Conservation (phyloP, 2,888 invertebrate species). For the Cyclophora punctaria region DNA sequence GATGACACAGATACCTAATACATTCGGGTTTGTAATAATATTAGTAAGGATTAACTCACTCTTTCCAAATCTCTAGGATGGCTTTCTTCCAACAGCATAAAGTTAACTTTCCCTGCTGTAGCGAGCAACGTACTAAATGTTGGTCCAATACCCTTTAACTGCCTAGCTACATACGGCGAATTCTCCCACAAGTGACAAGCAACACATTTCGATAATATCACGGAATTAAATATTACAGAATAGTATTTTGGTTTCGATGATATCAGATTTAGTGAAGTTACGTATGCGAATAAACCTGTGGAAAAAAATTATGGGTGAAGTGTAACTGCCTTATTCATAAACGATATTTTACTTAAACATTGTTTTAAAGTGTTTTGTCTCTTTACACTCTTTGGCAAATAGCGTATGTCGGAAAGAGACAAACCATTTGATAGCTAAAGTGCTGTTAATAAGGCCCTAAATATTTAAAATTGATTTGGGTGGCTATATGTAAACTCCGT, state of each 20-base stretch:
- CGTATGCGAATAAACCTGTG: constrained; percentile 74
- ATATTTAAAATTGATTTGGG: too few species aligned
- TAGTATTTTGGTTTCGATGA: constrained; percentile 49
- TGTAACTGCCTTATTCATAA: too few species aligned
- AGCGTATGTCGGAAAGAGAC: too few species aligned
- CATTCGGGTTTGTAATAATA: too few species aligned
- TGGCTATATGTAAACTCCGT: too few species aligned
- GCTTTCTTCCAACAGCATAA: constrained; percentile 77
- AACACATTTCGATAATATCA: constrained; percentile 80
- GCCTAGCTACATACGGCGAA: constrained; percentile 79
- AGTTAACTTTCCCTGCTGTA: constrained; percentile 79
- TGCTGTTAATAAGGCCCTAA: too few species aligned
- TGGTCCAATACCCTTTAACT: constrained; percentile 82
- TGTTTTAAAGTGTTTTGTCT: too few species aligned
- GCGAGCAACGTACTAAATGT: constrained; percentile 78
- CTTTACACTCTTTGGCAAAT: too few species aligned
- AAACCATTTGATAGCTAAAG: too few species aligned
- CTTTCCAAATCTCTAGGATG: constrained; percentile 84
- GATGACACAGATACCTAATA: too few species aligned
- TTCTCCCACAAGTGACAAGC: constrained; percentile 83
- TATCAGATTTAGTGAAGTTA: constrained; percentile 52
- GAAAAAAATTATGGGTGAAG: too few species aligned
- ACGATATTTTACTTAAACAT: too few species aligned
- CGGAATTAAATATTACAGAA: constrained; percentile 73
- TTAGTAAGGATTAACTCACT: constrained; percentile 40